phyloP scores from a whole-genome alignment of 2,797 vertebrate genomes.

The Peromyscus eremicus region DNA sequence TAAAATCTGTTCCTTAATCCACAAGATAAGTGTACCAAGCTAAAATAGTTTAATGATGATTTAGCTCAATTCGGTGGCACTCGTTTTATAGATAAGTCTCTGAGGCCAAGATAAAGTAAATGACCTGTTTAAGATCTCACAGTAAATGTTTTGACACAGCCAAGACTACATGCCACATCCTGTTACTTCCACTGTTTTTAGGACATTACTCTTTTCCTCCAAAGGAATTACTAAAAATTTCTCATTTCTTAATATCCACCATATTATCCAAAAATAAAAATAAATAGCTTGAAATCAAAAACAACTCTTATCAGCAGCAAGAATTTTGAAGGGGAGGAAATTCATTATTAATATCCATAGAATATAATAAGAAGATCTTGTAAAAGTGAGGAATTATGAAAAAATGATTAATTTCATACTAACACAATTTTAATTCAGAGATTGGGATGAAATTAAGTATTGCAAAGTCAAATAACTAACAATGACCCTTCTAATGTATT shows the following conservation, averaged over 20 bases:
- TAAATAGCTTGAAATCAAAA: conserved; percentile 47
- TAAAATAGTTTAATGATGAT: conserved; percentile 36
- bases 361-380: neutral
- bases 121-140: neutral
- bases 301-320: neutral
- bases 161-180: neutral
- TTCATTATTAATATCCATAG: neutral
- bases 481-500: neutral
- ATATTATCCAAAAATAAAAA: conserved; percentile 44
- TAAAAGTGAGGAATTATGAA: neutral
- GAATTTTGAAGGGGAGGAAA: conserved; percentile 42
- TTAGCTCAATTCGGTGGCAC: neutral
- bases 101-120: conserved; percentile 59
- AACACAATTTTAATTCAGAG: conserved; percentile 52
- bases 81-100: conserved; percentile 59
- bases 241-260: conserved; percentile 38
- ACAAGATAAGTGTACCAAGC: neutral
- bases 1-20: conserved; percentile 15
- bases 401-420: conserved; percentile 10
- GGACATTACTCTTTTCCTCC: conserved; percentile 30
- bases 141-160: conserved; percentile 38
- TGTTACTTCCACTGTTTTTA: neutral
- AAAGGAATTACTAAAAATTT: conserved; percentile 11
- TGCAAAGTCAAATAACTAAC: conserved; percentile 24
- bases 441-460: neutral